phyloP scores from a whole-genome alignment of 2,797 vertebrate species.

The Neosilurus hyrtlii region DNA sequence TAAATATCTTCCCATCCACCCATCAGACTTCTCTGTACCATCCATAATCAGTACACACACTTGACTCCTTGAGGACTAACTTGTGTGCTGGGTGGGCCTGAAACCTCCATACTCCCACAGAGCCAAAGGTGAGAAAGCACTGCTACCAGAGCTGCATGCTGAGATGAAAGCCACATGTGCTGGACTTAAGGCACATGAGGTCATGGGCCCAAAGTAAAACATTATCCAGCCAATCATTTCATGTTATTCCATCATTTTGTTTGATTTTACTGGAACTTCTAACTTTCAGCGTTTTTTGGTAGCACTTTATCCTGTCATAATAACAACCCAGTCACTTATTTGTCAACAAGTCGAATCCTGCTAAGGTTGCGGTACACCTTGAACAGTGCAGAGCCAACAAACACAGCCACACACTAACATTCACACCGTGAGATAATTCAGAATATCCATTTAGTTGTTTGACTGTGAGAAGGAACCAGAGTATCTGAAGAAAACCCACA shows the following conservation, averaged over 20 bases:
- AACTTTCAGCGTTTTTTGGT: background rate
- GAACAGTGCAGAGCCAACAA: no score
- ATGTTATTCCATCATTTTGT: background rate
- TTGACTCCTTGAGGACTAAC: conserved; percentile 32
- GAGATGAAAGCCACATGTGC: conserved; percentile 49
- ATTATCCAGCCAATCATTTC: background rate
- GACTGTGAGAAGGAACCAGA: no score
- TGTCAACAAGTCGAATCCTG: no score
- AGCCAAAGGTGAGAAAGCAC: conserved; percentile 42
- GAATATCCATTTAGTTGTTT: no score
- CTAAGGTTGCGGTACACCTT: no score
- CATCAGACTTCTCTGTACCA: conserved; percentile 28
- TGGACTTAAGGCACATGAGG: conserved; percentile 32
- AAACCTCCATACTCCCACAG: conserved; percentile 39
- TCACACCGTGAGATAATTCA: no score
- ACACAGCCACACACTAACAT: no score
- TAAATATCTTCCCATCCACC: conserved; percentile 47
- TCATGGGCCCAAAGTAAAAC: background rate
- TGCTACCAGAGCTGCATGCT: conserved; percentile 35
- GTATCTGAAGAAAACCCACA: no score
- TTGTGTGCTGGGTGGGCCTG: conserved; percentile 28
- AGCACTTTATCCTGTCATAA: background rate
- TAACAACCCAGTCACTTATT: background rate
- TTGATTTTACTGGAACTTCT: background rate
- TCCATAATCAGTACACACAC: conserved; percentile 30